Evolutionary conservation across 2,888 invertebrate species (phyloP), one percentile per base, ranked within the genome.

Genomic region (Linnaemya tessellans): DNA sequence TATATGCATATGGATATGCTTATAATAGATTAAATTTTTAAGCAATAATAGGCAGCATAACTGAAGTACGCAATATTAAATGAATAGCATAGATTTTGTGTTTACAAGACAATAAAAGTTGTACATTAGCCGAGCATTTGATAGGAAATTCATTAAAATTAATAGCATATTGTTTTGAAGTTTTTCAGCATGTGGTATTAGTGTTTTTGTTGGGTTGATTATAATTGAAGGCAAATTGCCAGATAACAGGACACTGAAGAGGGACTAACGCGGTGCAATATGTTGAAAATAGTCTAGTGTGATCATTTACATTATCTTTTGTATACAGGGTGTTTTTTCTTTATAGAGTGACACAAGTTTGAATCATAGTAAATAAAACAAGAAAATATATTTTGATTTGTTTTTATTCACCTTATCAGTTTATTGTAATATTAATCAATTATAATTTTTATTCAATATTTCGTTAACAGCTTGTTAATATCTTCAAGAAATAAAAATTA

Each of bases 11-110:
- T n/a, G 35, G 30, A 65, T 41, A 41, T 15, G 58, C 46, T 73
- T 58, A 67, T 49, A 80, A 46, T 35, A 54, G 56, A 64, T 70
- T 64, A 22, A 20, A 22, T 73, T 71, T 67, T 60, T 20, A 20
- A 62, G 30, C 41, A 41, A 46, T 25, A 20, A 54, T 46, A n/a
- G 22, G 30, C 56, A 56, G n/a, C 20, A 70, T 46, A 73, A 73
- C 38, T 54, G 64, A 41, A 41, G 41, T 41, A 18, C 13, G 22
- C 41, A 51, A 54, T 54, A 64, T 64, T 64, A 54, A 64, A 64
- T 68, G 51, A 62, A 62, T 70, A 70, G 49, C 30, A 51, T 62
- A 35, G 30, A 51, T 68, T 60, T 30, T 54, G 41, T 65, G 54
- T 18, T 9, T 0, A 22, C 9, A 43, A 18, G 51, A 15, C 41